Conservation (phyloP, 30 jellyfish, hydroid and myxozoan genomes). For the Cassiopea xamachana region DNA sequence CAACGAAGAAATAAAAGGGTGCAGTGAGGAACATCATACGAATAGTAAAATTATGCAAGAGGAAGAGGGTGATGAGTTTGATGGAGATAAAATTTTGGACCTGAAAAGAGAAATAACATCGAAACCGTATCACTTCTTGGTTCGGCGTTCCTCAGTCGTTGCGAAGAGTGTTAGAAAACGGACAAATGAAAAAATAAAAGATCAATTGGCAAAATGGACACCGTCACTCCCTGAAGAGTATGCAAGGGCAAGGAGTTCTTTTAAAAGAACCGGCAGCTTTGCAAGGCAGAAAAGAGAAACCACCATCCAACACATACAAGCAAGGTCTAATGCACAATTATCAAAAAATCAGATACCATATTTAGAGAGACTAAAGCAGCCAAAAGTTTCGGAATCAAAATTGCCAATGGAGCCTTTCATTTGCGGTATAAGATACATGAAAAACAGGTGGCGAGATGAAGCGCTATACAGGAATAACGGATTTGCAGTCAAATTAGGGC, state of each 20-base stretch:
- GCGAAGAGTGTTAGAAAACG: conserved; percentile 14
- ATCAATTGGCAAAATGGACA: conserved; percentile 28
- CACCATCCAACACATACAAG: background rate
- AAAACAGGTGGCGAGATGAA: conserved; percentile 58
- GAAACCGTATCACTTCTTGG: conserved; percentile 2
- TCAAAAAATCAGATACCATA: background rate
- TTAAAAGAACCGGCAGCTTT: background rate
- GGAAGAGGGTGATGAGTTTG: background rate
- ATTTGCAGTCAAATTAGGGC: conserved; percentile 23
- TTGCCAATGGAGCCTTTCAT: conserved; percentile 48
- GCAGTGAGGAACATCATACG: background rate
- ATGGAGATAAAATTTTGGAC: background rate
- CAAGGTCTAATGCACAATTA: background rate
- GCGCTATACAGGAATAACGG: conserved; percentile 30
- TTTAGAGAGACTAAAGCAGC: conserved; percentile 6
- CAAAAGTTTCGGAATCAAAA: background rate
- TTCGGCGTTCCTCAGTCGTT: conserved; percentile 54
- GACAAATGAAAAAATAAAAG: background rate
- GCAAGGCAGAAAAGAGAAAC: background rate
- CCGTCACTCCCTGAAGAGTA: conserved; percentile 2
- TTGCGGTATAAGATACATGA: conserved; percentile 33
- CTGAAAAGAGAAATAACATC: background rate
- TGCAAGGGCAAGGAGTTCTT: conserved; percentile 5
- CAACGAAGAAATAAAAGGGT: background rate
- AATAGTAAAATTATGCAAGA: background rate